Percentiles rank a stretch among this genome's conserved stretches.
Evolutionary conservation across 2,888 invertebrate species (phyloP).

Genomic region (Chloromyia formosa): DNA sequence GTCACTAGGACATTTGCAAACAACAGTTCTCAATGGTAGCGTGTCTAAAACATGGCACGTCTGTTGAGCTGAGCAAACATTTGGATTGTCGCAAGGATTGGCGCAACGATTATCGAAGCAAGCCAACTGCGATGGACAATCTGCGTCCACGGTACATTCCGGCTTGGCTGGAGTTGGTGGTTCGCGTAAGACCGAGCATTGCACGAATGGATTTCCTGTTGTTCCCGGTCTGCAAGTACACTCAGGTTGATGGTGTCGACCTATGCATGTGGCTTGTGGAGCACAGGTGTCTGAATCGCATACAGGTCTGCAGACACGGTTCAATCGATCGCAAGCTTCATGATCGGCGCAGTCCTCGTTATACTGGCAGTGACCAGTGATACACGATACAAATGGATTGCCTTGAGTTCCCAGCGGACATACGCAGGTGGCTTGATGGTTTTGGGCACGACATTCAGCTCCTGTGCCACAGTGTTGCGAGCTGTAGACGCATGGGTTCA

Average conservation of each 20-base stretch:
- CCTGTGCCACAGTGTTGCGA: conserved; percentile 78
- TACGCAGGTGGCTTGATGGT: conserved; percentile 81
- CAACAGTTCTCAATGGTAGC: conserved; percentile 81
- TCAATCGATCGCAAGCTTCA: conserved; percentile 84
- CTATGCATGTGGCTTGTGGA: conserved; percentile 77
- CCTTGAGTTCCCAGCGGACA: conserved; percentile 89
- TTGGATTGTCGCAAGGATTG: conserved; percentile 77
- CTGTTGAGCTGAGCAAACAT: conserved; percentile 80
- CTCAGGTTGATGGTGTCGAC: conserved; percentile 77
- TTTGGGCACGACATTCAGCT: conserved; percentile 77
- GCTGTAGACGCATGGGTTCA: conserved; percentile 77
- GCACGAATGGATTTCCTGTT: conserved; percentile 80
- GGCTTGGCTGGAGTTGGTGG: conserved; percentile 61
- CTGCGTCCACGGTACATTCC: conserved; percentile 79
- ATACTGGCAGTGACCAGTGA: conserved; percentile 84
- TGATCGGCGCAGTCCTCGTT: conserved; percentile 88
- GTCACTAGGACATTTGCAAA: conserved; percentile 86
- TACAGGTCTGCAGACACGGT: conserved; percentile 82
- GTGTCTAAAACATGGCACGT: conserved; percentile 82
- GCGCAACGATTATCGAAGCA: conserved; percentile 81
- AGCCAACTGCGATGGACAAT: conserved; percentile 78
- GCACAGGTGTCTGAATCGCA: conserved; percentile 86
- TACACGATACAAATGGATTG: conserved; percentile 81
- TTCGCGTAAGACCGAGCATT: conserved; percentile 68
- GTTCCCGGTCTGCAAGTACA: conserved; percentile 81